Conservation (phyloP, 2,888 invertebrate species). For the Leucoma salicis region DNA sequence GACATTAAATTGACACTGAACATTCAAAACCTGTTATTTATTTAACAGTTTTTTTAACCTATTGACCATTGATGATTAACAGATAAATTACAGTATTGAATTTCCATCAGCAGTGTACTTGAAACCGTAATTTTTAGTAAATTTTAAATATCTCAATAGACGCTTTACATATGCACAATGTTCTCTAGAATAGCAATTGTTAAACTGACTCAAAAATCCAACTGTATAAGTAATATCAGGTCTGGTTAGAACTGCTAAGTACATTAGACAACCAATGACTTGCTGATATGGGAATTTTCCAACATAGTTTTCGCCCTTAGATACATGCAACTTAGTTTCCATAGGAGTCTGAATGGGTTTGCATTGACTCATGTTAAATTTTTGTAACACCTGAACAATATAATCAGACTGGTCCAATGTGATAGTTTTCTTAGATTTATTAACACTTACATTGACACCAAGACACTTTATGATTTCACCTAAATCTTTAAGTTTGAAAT, state of each 20-base stretch:
- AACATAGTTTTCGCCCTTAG: neutral
- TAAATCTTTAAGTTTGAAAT: neutral
- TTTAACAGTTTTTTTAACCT: too few species aligned
- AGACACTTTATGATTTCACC: neutral
- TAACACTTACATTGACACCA: neutral
- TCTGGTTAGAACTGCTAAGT: slow-evolving; percentile 7
- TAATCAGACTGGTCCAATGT: neutral
- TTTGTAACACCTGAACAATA: slow-evolving; percentile 3
- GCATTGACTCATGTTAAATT: slow-evolving; percentile 3
- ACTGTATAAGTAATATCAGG: slow-evolving; percentile 15
- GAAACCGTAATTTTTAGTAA: neutral
- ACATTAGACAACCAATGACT: slow-evolving; percentile 3
- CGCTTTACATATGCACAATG: slow-evolving; percentile 11
- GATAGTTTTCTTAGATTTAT: slow-evolving; percentile 1
- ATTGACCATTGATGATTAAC: too few species aligned
- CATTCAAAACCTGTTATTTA: too few species aligned
- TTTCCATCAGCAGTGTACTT: slow-evolving; percentile 1
- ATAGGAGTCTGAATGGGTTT: slow-evolving; percentile 4
- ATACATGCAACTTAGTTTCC: slow-evolving; percentile 1
- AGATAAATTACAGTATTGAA: too few species aligned
- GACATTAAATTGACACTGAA: too few species aligned
- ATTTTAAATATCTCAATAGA: neutral
- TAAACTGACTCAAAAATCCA: slow-evolving; percentile 15
- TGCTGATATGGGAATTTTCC: neutral
- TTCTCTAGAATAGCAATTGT: slow-evolving; percentile 11